phyloP scores from a whole-genome alignment of 2,113 vertebrate genomes.

The Tichodroma muraria region DNA sequence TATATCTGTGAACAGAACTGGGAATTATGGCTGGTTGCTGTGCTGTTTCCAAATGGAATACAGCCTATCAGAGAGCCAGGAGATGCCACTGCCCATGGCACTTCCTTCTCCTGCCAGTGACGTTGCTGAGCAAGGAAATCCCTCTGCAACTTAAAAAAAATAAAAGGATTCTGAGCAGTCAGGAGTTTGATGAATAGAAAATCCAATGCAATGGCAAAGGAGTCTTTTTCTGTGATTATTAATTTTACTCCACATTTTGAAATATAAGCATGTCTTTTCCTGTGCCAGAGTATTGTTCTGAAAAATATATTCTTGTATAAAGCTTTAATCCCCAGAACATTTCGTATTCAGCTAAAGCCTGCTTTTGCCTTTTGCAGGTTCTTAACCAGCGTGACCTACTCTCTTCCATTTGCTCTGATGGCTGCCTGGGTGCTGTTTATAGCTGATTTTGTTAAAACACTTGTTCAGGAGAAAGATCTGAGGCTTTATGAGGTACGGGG shows the following conservation, averaged over 20 bases:
- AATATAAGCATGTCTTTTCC: not conserved
- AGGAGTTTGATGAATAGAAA: not conserved
- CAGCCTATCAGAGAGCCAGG: not conserved
- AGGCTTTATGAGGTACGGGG: slow-evolving; percentile 88
- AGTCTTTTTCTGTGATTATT: not conserved
- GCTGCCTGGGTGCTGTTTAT: slow-evolving; percentile 93
- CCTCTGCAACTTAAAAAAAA: not conserved
- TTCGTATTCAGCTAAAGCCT: not conserved
- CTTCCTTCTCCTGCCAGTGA: not conserved
- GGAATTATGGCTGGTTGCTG: not conserved
- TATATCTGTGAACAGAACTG: not conserved
- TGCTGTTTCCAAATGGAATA: not conserved
- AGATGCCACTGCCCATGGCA: fast-evolving
- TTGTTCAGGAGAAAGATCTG: slow-evolving; percentile 94
- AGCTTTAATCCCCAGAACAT: not conserved
- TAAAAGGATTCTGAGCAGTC: not conserved
- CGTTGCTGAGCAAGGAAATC: not conserved
- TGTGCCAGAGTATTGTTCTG: not conserved
- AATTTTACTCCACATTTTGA: not conserved
- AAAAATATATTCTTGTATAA: not conserved
- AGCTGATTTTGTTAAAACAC: slow-evolving; percentile 92
- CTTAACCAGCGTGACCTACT: slow-evolving; percentile 87
- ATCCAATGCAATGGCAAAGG: not conserved
- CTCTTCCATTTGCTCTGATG: slow-evolving; percentile 92
- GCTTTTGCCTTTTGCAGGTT: slow-evolving; percentile 77